Percentiles rank a stretch among this genome's conserved stretches.
phyloP scores from a whole-genome alignment of 2,113 vertebrate species.

The Polyodon spathula region DNA sequence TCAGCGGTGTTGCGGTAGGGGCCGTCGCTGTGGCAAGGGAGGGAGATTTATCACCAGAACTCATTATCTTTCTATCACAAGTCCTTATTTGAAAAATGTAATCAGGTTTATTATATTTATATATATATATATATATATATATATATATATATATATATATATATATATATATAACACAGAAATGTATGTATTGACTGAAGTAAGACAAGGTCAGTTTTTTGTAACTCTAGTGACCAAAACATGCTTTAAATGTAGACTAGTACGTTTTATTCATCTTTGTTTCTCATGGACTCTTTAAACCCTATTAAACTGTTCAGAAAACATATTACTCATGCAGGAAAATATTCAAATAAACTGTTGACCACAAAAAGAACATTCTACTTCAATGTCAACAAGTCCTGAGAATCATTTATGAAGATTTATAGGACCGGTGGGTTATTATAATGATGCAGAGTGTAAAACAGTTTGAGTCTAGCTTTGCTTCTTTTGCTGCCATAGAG shows the following conservation, averaged over 20 bases:
- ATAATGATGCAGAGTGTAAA: conserved; percentile 10
- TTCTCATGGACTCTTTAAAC: conserved; percentile 36
- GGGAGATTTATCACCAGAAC: too few relatives aligned
- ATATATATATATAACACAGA: too few relatives aligned
- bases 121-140: too few relatives aligned
- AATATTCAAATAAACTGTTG: conserved; percentile 34
- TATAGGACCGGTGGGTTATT: conserved; percentile 37
- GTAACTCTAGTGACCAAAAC: conserved; percentile 49
- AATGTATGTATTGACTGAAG: too few relatives aligned
- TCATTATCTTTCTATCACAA: too few relatives aligned
- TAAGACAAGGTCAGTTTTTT: conserved; percentile 9
- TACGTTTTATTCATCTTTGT: background rate
- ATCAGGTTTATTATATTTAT: too few relatives aligned
- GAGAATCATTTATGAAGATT: conserved; percentile 40
- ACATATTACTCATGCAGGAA: conserved; percentile 31
- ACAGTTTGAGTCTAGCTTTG: background rate
- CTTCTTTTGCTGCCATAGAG: conserved; percentile 7
- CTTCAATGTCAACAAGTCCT: conserved; percentile 29
- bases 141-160: too few relatives aligned
- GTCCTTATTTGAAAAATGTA: too few relatives aligned
- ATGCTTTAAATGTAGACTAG: conserved; percentile 27
- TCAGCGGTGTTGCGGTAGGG: too few relatives aligned
- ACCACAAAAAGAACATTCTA: conserved; percentile 23
- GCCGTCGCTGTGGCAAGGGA: too few relatives aligned
- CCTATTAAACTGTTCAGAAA: conserved; percentile 48